Evolutionary conservation across 2,113 vertebrate genomes (phyloP).

Genomic region (Lampris megalopsis): DNA sequence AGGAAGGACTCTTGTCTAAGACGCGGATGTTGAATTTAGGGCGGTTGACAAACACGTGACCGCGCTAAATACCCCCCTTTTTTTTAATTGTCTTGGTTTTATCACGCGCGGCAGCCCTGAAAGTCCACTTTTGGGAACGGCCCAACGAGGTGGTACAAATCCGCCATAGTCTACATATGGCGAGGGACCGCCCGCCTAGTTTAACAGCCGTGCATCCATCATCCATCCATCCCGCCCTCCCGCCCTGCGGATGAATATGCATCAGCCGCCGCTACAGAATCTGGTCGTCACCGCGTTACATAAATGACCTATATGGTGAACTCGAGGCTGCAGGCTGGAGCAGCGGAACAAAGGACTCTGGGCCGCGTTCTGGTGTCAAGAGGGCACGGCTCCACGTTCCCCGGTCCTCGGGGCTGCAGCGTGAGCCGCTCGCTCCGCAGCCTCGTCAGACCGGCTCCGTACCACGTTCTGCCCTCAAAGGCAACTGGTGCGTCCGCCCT

Average conservation of each 20-base stretch:
- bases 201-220: neutral
- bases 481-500: too few species aligned
- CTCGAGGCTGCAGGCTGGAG: slow-evolving; percentile 9
- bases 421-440: neutral
- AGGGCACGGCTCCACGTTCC: slow-evolving; percentile 14
- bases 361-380: slow-evolving; percentile 13
- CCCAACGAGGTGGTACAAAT: neutral
- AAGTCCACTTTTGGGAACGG: too few species aligned
- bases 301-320: slow-evolving; percentile 52
- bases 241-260: slow-evolving; percentile 27
- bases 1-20: neutral
- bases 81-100: too few species aligned
- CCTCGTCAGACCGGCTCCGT: too few species aligned
- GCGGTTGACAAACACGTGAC: too few species aligned
- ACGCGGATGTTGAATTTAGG: neutral
- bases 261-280: slow-evolving; percentile 30
- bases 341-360: slow-evolving; percentile 31
- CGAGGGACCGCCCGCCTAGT: slow-evolving; percentile 33
- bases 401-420: neutral
- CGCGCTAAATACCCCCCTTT: too few species aligned
- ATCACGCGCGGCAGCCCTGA: neutral
- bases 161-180: slow-evolving; percentile 27
- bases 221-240: neutral
- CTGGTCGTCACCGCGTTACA: slow-evolving; percentile 46
- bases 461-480: too few species aligned